Evolutionary conservation across 2,888 invertebrate genomes (phyloP), one percentile per base, ranked within the genome.

Genomic region (Lasioglossum zephyrum): DNA sequence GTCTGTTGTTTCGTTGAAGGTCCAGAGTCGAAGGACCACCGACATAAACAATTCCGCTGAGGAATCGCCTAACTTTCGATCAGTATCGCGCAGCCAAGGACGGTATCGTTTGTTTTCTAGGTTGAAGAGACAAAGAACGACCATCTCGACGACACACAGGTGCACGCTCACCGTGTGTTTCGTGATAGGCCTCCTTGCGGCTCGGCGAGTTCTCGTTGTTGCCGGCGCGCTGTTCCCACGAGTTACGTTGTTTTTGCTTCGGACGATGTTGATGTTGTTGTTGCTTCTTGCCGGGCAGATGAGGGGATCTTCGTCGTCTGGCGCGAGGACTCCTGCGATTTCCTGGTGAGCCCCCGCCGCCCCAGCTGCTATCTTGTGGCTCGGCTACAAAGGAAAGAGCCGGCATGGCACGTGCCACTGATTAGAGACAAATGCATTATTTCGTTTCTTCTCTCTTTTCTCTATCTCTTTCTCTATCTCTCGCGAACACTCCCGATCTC

Each of bases 321-420:
- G 92, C 85, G 44, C 92, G 86, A 80, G 93, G 90, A 89, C 92
- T 93, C 74, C 91, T 91, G 72, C 90, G 92, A 89, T 93, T 92
- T 87, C 92, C 93, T 44, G 90, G 89, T 85, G 92, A 93, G 93
- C 93, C 92, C 94, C 94, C 93, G 91, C 94, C 94, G 93, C 94
- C 94, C 94, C 94, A 94, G 92, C 93, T 93, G 94, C 92, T 93
- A 91, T 94, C 92, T 90, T 93, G 93, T 91, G 90, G 92, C 90
- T 94, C 92, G 88, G 92, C 94, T 94, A 94, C 91, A 94, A 94
- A 92, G 92, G 92, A 93, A 93, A 93, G 92, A 93, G 91, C 93
- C 92, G 92, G 91, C 91, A 92, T 92, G 91, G 90, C 90, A 92
- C 89, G 18, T 92, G 92, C 92, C 93, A 93, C 85, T 87, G 86